Evolutionary conservation across 2,113 vertebrate genomes (phyloP).

Genomic region (Andinoacara biseriatus): DNA sequence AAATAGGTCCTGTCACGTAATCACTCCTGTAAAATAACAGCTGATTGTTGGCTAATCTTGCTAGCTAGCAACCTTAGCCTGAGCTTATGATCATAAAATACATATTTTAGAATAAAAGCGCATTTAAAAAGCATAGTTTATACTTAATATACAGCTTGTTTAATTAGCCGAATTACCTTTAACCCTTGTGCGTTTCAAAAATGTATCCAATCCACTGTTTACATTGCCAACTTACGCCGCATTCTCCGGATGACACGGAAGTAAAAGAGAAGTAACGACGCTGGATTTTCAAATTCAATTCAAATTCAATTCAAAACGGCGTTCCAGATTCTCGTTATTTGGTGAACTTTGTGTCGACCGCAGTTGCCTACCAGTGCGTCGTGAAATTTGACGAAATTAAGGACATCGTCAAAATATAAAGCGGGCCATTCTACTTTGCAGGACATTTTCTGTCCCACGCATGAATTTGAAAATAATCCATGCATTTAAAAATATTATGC

Average conservation of each 20-base stretch:
- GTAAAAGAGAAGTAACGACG: no score
- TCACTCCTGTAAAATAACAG: not conserved
- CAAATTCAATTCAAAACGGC: not conserved
- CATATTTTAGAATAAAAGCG: not conserved
- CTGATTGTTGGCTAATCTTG: not conserved
- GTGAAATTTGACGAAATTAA: not conserved
- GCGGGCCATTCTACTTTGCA: no score
- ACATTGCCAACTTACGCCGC: constrained; percentile 1
- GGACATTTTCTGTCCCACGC: no score
- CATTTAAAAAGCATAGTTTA: not conserved
- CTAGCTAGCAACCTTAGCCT: constrained; percentile 35
- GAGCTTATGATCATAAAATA: not conserved
- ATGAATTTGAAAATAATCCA: no score
- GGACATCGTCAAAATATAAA: not conserved
- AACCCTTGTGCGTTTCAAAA: fast-evolving
- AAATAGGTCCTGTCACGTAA: not conserved
- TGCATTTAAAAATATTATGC: no score
- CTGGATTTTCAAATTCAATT: no score
- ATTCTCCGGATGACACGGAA: no score
- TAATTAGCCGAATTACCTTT: not conserved
- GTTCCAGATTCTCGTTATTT: not conserved
- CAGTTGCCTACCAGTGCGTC: not conserved
- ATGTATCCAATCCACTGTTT: constrained; percentile 22
- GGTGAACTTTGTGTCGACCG: not conserved
- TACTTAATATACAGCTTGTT: not conserved